Evolutionary conservation across 2,888 invertebrate genomes (phyloP).

Genomic region (Branchellion lobata): DNA sequence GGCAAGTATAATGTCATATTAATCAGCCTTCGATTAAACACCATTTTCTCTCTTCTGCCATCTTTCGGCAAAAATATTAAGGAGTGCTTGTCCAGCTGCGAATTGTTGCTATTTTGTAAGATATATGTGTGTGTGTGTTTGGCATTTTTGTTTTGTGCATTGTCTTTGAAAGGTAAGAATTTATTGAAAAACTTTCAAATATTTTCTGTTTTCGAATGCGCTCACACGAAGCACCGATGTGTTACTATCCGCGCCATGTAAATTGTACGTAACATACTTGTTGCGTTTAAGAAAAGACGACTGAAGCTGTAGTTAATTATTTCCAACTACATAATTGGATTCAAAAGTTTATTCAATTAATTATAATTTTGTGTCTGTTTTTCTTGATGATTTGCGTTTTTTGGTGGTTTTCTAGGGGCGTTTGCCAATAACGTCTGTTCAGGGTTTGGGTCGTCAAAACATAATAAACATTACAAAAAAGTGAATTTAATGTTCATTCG

Average conservation of each 20-base stretch:
- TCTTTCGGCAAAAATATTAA: constrained; percentile 31
- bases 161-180: constrained; percentile 36
- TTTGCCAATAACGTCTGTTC: background rate
- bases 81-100: constrained; percentile 37
- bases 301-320: background rate
- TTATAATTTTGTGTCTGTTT: background rate
- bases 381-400: background rate
- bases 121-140: constrained; percentile 44
- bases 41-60: constrained; percentile 27
- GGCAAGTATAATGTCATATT: no score
- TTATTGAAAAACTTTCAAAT: background rate
- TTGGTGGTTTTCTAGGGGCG: background rate
- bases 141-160: constrained; percentile 43
- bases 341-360: background rate
- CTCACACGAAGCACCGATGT: background rate
- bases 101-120: constrained; percentile 43
- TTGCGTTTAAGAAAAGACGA: background rate
- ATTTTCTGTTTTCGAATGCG: background rate
- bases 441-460: background rate
- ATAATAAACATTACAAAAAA: background rate
- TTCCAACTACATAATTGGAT: background rate
- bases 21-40: background rate
- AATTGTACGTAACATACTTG: constrained; percentile 6
- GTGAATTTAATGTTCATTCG: background rate
- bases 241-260: constrained; percentile 19